Percentiles rank a stretch among this genome's conserved stretches.
phyloP scores from a whole-genome alignment of 2,113 vertebrate genomes.

The Halcyon senegalensis region DNA sequence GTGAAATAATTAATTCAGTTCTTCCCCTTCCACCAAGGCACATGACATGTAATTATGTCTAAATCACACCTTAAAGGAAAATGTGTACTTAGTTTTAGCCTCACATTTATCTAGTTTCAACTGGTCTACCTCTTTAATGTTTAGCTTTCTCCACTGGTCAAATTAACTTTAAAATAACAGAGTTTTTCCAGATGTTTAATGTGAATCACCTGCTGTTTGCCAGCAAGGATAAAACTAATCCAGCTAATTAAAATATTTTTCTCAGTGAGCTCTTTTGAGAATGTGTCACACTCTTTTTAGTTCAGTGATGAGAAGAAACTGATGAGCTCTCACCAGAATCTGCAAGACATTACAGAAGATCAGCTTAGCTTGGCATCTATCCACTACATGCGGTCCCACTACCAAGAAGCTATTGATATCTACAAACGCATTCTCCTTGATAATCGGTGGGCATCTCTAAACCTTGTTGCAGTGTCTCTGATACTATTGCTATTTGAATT shows the following conservation, averaged over 20 bases:
- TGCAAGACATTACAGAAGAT: constrained; percentile 96
- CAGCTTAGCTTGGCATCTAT: constrained; percentile 97
- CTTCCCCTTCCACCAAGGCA: background rate
- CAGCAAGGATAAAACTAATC: background rate
- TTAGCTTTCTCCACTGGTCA: background rate
- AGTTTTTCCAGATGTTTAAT: background rate
- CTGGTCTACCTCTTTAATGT: background rate
- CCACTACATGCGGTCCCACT: constrained; percentile 98
- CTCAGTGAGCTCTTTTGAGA: background rate
- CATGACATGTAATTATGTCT: background rate
- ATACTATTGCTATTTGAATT: background rate
- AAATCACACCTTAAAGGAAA: constrained; percentile 25
- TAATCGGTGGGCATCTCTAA: constrained; percentile 81
- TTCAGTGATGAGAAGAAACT: constrained; percentile 95
- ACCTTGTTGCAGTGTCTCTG: background rate
- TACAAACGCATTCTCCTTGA: constrained; percentile 94
- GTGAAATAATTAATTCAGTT: constrained; percentile 13
- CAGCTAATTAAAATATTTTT: background rate
- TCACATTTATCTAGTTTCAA: background rate
- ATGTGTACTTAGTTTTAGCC: background rate
- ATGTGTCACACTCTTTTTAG: constrained; percentile 70
- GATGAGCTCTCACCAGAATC: constrained; percentile 96
- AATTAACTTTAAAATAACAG: background rate
- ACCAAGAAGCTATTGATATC: constrained; percentile 98
- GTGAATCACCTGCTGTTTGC: background rate